These are phyloP conservation scores for Bucorvus abyssinicus DNA, from an alignment of 2,797 vertebrate genomes.

Conservation along the genomic window DNA sequence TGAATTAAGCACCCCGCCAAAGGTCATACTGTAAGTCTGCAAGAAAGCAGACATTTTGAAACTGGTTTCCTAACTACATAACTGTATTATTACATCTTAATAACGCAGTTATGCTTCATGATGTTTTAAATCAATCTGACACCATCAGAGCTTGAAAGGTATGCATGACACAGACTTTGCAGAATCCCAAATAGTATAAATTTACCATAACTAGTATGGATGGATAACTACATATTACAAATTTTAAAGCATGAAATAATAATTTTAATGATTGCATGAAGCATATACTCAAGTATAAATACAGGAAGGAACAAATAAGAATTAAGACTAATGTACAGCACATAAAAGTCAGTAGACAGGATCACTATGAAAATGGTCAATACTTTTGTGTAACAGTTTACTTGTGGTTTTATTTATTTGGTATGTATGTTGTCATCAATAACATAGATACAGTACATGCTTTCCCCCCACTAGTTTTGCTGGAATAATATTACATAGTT, in stretches of 20 bases:
- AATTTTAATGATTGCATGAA: constrained; percentile 29
- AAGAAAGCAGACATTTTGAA: not conserved
- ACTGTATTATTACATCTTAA: not conserved
- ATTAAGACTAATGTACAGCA: not conserved
- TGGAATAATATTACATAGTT: constrained; percentile 12
- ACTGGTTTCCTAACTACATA: not conserved
- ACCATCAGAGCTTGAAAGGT: not conserved
- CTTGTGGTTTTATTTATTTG: constrained; percentile 37
- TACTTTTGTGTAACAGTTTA: constrained; percentile 46
- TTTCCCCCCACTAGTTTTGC: not conserved
- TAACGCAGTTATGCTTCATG: not conserved
- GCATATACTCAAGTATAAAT: not conserved
- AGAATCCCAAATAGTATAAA: not conserved
- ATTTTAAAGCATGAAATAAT: constrained; percentile 47
- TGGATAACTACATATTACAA: constrained; percentile 30
- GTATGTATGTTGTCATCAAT: constrained; percentile 38
- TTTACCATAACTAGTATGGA: constrained; percentile 1
- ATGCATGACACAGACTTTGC: not conserved
- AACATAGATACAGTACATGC: not conserved
- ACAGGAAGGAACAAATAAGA: constrained; percentile 46
- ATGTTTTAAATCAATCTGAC: constrained; percentile 43
- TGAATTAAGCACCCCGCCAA: not conserved
- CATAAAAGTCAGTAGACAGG: constrained; percentile 31
- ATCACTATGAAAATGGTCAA: constrained; percentile 43
- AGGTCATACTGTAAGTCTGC: not conserved